Evolutionary conservation across 2,113 vertebrate species (phyloP).

Genomic region (Elephantulus edwardii): DNA sequence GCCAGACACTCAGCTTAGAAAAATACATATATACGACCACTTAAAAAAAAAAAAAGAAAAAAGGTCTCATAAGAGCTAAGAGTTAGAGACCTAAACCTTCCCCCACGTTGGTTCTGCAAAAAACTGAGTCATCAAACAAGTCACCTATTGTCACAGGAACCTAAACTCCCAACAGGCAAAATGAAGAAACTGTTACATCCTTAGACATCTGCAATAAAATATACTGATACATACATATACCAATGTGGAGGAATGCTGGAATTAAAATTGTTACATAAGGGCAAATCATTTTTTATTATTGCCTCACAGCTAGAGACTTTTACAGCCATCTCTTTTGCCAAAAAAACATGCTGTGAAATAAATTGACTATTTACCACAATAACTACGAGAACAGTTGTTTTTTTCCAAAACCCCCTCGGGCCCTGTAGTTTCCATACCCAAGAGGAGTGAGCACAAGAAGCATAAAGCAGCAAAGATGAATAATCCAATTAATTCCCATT

Average conservation of each 20-base stretch:
- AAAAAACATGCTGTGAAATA: constrained; percentile 76
- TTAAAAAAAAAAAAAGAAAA: neutral
- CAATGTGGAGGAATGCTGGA: constrained; percentile 48
- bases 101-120: neutral
- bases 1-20: neutral
- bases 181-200: constrained; percentile 13
- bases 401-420: constrained; percentile 59
- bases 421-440: constrained; percentile 58
- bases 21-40: neutral
- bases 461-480: constrained; percentile 70
- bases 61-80: neutral
- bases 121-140: constrained; percentile 29
- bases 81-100: neutral
- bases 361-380: constrained; percentile 75
- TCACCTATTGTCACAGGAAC: neutral
- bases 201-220: neutral
- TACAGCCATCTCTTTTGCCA: constrained; percentile 65
- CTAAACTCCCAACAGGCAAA: neutral
- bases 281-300: constrained; percentile 68
- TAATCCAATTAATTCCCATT: constrained; percentile 72
- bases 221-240: neutral
- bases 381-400: constrained; percentile 74
- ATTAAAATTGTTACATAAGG: constrained; percentile 70
- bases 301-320: constrained; percentile 70
- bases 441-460: constrained; percentile 55